phyloP scores from a whole-genome alignment of 2,888 invertebrate genomes.

The Drosophila cracens region DNA sequence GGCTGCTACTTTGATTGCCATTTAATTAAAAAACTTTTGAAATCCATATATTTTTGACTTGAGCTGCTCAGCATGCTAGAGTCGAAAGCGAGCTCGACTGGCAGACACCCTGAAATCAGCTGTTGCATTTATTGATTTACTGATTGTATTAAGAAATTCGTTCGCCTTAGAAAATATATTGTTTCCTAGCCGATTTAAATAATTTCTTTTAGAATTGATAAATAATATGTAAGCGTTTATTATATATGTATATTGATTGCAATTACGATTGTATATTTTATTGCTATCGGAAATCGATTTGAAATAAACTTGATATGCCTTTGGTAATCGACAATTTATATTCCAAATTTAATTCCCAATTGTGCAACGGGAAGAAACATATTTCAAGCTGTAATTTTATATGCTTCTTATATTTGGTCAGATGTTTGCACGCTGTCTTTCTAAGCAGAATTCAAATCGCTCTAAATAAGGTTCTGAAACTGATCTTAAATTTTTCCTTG shows the following conservation, averaged over 20 bases:
- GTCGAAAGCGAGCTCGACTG: neutral
- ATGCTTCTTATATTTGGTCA: too few species aligned
- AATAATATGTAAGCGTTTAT: neutral
- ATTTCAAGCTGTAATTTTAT: too few species aligned
- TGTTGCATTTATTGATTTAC: neutral
- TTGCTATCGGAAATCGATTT: neutral
- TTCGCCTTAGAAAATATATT: too few species aligned
- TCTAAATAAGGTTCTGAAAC: too few species aligned
- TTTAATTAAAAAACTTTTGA: conserved; percentile 59
- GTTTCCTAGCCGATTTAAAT: too few species aligned
- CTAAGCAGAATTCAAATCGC: too few species aligned
- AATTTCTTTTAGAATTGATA: neutral
- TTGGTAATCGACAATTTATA: too few species aligned
- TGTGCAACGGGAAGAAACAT: too few species aligned
- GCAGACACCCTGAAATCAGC: neutral
- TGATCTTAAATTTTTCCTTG: too few species aligned
- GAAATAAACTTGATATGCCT: too few species aligned
- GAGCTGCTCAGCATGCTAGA: neutral
- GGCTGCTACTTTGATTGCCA: conserved; percentile 43
- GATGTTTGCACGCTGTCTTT: too few species aligned
- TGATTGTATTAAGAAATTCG: neutral
- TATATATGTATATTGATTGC: neutral
- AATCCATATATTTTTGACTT: conserved; percentile 29
- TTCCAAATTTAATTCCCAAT: too few species aligned
- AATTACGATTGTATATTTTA: neutral